Conservation (phyloP, 2,888 invertebrate species). For the Bombylius major region DNA sequence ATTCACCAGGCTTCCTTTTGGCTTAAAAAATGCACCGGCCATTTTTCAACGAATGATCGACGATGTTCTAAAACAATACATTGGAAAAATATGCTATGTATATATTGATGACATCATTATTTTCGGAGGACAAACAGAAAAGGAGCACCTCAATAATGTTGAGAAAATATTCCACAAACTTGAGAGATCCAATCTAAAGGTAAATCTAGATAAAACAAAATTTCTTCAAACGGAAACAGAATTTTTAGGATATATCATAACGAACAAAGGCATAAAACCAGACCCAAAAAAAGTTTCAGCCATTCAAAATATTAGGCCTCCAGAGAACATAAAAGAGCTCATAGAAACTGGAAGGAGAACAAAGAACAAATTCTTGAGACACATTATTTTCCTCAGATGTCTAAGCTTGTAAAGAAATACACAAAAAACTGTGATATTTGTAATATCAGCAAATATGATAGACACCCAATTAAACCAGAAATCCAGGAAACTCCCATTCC, state of each 20-base stretch:
- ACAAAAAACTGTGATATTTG: neutral
- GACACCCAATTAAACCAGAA: neutral
- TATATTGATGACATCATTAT: constrained; percentile 10
- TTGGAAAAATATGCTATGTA: constrained; percentile 11
- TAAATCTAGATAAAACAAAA: neutral
- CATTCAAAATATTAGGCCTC: no score
- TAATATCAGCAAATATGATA: neutral
- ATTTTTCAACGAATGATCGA: constrained; percentile 16
- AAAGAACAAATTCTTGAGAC: neutral
- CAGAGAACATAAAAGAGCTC: no score
- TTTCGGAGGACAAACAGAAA: constrained; percentile 1
- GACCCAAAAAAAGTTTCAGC: no score
- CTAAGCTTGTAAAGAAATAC: neutral
- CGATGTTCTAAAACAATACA: constrained; percentile 12
- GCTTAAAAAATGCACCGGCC: constrained; percentile 1
- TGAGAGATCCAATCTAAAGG: neutral
- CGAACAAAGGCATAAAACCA: neutral
- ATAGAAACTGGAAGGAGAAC: no score
- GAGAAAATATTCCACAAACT: neutral
- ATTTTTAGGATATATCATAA: constrained; percentile 1
- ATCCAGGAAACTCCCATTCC: neutral
- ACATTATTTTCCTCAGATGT: neutral
- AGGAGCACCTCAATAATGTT: neutral
- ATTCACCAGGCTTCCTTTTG: constrained; percentile 2
- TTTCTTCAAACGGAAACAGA: neutral